A percentile compares a stretch with the other conserved stretches of the same genome.
Evolutionary conservation across 2,888 invertebrate species (phyloP).

Genomic region (Synanthedon vespiformis): DNA sequence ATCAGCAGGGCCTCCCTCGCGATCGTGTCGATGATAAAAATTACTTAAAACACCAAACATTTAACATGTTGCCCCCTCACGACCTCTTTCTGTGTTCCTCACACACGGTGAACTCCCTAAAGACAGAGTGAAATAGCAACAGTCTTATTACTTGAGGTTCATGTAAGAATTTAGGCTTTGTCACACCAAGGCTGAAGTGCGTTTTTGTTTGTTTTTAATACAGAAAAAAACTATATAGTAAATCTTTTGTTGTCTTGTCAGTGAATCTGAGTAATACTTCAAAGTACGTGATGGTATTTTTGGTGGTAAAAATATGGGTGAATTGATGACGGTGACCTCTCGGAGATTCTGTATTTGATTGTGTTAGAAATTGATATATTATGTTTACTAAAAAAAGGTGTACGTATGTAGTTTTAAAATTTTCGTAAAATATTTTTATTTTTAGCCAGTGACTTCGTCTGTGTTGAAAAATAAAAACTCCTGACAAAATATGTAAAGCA

Average conservation of each 20-base stretch:
- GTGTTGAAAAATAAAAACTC: no score
- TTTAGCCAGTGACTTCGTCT: no score
- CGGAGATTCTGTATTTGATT: conserved; percentile 24
- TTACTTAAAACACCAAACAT: conserved; percentile 69
- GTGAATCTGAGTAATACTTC: conserved; percentile 41
- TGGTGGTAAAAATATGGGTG: conserved; percentile 42
- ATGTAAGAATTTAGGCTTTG: conserved; percentile 20
- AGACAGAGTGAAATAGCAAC: conserved; percentile 18
- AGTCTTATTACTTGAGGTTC: conserved; percentile 9
- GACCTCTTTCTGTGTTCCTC: conserved; percentile 34
- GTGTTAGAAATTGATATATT: conserved; percentile 9
- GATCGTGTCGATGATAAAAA: conserved; percentile 69
- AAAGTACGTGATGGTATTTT: conserved; percentile 49
- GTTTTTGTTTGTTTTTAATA: conserved; percentile 13
- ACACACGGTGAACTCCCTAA: conserved; percentile 11
- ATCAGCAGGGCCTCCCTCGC: conserved; percentile 55
- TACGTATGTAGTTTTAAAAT: no score
- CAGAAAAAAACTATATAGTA: conserved; percentile 21
- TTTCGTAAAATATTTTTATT: no score
- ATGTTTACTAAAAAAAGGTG: background rate
- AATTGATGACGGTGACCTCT: conserved; percentile 35
- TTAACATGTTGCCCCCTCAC: conserved; percentile 50
- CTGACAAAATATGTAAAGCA: no score
- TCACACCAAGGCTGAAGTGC: conserved; percentile 18
- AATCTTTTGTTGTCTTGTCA: conserved; percentile 49